Conservation (phyloP, 1,140 invertebrate species). For the Homalodisca vitripennis region DNA sequence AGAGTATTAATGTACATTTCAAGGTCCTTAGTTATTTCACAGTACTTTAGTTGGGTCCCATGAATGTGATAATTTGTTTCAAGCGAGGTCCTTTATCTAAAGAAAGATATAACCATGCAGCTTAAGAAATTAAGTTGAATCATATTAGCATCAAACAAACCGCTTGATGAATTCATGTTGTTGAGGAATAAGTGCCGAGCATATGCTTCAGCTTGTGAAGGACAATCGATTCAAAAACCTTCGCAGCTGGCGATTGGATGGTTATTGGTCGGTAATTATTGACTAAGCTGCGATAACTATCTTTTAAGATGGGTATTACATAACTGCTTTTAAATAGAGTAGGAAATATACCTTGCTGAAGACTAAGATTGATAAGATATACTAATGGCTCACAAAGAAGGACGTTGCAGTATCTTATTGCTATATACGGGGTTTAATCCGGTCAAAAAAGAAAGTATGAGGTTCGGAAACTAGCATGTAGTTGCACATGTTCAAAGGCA, state of each 20-base stretch:
- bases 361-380: background rate
- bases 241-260: background rate
- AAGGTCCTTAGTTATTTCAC: too few species aligned
- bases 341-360: background rate
- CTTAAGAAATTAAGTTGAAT: slow-evolving; percentile 1
- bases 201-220: background rate
- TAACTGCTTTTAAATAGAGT: background rate
- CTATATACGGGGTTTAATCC: background rate
- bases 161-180: background rate
- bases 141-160: background rate
- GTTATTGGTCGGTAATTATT: background rate
- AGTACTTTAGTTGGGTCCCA: too few species aligned
- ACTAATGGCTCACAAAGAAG: background rate
- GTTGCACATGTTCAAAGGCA: too few species aligned
- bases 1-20: too few species aligned
- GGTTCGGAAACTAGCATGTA: too few species aligned
- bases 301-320: background rate
- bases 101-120: too few species aligned
- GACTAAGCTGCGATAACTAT: background rate
- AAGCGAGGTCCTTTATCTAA: too few species aligned
- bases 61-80: too few species aligned
- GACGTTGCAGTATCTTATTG: background rate
- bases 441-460: too few species aligned
- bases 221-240: background rate
- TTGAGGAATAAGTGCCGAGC: background rate